These are phyloP conservation scores for Phaedon cochleariae DNA, from an alignment of 2,888 invertebrate species.

Conservation along the genomic window DNA sequence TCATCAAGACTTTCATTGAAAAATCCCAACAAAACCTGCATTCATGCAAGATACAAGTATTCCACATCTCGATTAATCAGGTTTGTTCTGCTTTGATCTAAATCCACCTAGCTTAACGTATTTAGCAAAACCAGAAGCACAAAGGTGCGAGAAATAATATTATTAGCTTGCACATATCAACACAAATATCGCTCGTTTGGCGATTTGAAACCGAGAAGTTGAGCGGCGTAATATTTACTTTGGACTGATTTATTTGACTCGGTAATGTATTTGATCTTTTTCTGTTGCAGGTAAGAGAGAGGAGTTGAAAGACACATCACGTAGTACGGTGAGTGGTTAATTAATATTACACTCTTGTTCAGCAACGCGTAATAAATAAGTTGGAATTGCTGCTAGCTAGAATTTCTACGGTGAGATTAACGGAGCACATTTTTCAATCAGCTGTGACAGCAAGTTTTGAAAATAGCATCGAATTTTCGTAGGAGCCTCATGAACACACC, in stretches of 20 bases:
- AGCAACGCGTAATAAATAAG: constrained; percentile 55
- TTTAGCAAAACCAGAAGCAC: constrained; percentile 26
- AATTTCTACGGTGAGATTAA: constrained; percentile 45
- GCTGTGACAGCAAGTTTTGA: constrained; percentile 16
- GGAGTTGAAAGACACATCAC: constrained; percentile 54
- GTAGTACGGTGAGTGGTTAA: constrained; percentile 55
- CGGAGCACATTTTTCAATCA: constrained; percentile 39
- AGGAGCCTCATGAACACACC: too few relatives aligned
- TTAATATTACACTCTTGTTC: constrained; percentile 58
- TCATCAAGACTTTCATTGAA: too few relatives aligned
- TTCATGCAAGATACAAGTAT: too few relatives aligned
- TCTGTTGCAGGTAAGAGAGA: constrained; percentile 55
- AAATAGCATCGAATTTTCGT: constrained; percentile 12
- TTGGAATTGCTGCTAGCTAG: constrained; percentile 52
- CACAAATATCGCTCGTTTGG: constrained; percentile 30
- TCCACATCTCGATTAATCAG: too few relatives aligned
- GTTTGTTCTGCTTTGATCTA: constrained; percentile 23
- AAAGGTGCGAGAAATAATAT: constrained; percentile 34
- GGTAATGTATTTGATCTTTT: constrained; percentile 44
- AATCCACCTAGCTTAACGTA: constrained; percentile 21
- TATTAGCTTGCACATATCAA: constrained; percentile 28
- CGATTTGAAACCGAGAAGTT: constrained; percentile 32
- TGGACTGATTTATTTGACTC: constrained; percentile 43
- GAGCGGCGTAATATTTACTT: constrained; percentile 38
- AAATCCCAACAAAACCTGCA: too few relatives aligned